Percentiles rank a stretch among this genome's conserved stretches.
phyloP scores from a whole-genome alignment of 1,140 invertebrate species.

The Bombus sylvicola region DNA sequence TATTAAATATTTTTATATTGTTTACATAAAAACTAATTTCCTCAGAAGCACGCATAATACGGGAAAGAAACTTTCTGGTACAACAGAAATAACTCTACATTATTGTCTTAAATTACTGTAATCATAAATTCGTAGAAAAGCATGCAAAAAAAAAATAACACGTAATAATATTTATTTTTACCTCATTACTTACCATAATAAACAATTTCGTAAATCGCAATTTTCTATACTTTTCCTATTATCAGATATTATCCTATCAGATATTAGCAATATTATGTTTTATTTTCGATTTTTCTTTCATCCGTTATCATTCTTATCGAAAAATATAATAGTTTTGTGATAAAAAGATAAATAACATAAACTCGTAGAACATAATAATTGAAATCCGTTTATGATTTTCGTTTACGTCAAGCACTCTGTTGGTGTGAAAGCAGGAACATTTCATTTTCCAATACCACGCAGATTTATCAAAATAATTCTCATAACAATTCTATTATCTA shows the following conservation, averaged over 20 bases:
- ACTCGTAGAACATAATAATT: constrained; percentile 13
- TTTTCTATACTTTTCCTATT: neutral
- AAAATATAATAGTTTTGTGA: neutral
- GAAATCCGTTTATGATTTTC: constrained; percentile 39
- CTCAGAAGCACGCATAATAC: neutral
- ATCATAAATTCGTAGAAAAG: neutral
- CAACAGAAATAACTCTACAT: too few species aligned
- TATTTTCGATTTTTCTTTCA: neutral
- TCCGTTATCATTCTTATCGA: neutral
- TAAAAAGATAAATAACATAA: constrained; percentile 1
- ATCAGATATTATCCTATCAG: too few species aligned
- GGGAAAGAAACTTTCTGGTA: neutral
- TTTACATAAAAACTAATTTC: neutral
- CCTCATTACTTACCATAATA: constrained; percentile 15
- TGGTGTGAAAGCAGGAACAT: constrained; percentile 15
- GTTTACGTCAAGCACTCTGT: neutral
- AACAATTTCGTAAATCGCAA: constrained; percentile 9
- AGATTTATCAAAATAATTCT: neutral
- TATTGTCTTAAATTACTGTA: neutral
- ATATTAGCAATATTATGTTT: neutral
- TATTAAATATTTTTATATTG: neutral
- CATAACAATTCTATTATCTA: neutral
- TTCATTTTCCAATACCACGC: neutral
- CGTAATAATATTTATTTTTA: constrained; percentile 32
- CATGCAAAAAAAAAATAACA: neutral